Evolutionary conservation across 2,888 invertebrate species (phyloP), one percentile per base, ranked within the genome.

Genomic region (Ischnura elegans): DNA sequence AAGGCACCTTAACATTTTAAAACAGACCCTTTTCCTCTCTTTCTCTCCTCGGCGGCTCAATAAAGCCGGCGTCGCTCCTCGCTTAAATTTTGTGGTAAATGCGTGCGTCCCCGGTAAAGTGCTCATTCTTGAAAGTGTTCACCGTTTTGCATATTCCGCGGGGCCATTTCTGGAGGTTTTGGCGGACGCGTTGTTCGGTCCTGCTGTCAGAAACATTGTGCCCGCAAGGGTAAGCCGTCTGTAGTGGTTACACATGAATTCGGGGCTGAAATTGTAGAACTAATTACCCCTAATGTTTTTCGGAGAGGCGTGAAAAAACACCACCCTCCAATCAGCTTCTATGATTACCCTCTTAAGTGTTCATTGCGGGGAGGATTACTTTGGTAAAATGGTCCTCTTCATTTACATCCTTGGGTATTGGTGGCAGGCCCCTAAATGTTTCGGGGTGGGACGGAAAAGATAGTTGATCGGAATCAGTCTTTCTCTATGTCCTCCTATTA

Each of bases 1-100:
- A 76, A 76, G 76, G 76, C 76, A 76, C 76, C 76, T 76, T 51
- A 51, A 76, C 76, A 76, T 76, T 76, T 76, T 76, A 76, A 76
- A 76, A 76, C 76, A 76, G 76, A 76, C 76, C 61, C 61, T 61
- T 19, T 51, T 51, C 16, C 51, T n/a, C n/a, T n/a, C 25, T 19
- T 51, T 51, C 16, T 19, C 61, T 61, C 61, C 25, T 6, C 55
- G 19, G 47, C 66, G 29, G 66, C 76, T 76, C 76, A 76, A 76
- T 76, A 76, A 76, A 76, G 36, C 76, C 76, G 76, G 76, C 29
- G 29, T 13, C 13, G 76, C 76, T 76, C 76, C 76, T 76, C 76
- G 76, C 76, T 76, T 76, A 76, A 76, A 76, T 76, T 76, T 76
- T 76, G 76, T 76, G 76, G 76, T 36, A 76, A 76, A 76, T 76